Conservation (phyloP, 2,113 vertebrate species). For the Pelusios castaneus region DNA sequence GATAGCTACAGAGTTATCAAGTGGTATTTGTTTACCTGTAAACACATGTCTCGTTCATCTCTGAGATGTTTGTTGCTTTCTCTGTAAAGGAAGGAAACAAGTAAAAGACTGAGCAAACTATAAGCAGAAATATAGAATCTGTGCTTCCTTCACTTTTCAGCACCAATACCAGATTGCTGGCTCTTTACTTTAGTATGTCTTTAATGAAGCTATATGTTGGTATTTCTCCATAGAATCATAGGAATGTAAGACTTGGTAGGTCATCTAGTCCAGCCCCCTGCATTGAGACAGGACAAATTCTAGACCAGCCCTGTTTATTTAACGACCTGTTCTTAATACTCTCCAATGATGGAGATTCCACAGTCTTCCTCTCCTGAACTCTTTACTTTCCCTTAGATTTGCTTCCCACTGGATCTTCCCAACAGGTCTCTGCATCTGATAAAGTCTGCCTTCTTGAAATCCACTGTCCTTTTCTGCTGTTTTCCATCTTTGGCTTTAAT, state of each 20-base stretch:
- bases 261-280: not conserved
- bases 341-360: not conserved
- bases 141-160: not conserved
- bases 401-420: not conserved
- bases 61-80: slow-evolving; percentile 95
- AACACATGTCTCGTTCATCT: slow-evolving; percentile 86
- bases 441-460: not conserved
- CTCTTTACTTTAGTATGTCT: not conserved
- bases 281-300: not conserved
- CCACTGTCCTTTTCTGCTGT: not conserved
- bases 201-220: not conserved
- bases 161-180: not conserved
- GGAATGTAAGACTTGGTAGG: not conserved
- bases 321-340: not conserved
- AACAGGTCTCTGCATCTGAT: not conserved
- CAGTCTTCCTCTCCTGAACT: not conserved
- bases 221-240: not conserved
- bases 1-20: not conserved
- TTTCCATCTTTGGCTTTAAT: not conserved
- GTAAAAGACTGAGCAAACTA: not conserved
- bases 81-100: slow-evolving; percentile 70
- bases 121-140: not conserved
- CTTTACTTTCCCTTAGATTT: not conserved
- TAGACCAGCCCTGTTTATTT: not conserved
- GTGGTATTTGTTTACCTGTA: slow-evolving; percentile 70